These are phyloP conservation scores for Bombyx huttoni DNA, from an alignment of 2,888 invertebrate genomes.

Conservation along the genomic window DNA sequence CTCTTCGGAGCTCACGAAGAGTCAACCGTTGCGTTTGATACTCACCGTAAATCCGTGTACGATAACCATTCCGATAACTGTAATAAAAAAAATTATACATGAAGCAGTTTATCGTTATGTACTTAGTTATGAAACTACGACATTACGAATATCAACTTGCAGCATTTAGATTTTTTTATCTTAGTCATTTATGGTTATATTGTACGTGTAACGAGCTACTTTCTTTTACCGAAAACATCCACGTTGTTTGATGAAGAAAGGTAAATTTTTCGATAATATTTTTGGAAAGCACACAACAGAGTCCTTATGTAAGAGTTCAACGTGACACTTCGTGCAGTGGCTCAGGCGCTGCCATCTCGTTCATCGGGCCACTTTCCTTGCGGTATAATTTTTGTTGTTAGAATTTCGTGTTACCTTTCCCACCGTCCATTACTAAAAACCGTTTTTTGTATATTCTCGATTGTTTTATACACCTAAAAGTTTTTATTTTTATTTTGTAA, in stretches of 20 bases:
- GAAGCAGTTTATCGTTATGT: background rate
- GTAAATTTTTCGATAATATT: conserved; percentile 53
- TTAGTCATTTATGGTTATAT: conserved; percentile 19
- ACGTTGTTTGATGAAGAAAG: conserved; percentile 44
- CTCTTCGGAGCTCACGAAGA: background rate
- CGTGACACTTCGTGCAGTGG: conserved; percentile 57
- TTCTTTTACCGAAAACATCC: conserved; percentile 35
- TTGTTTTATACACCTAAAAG: no score
- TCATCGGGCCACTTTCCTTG: conserved; percentile 65
- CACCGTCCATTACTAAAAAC: background rate
- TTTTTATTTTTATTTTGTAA: background rate
- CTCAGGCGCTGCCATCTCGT: conserved; percentile 34
- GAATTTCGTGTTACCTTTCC: background rate
- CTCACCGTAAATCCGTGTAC: no score
- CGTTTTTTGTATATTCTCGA: background rate
- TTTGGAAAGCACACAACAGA: conserved; percentile 57
- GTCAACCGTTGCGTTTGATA: no score
- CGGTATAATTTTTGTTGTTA: conserved; percentile 42
- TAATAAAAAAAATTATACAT: no score
- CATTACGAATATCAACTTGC: conserved; percentile 3
- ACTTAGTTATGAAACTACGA: conserved; percentile 2
- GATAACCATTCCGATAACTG: no score
- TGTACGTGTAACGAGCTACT: conserved; percentile 30
- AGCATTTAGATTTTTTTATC: conserved; percentile 16
- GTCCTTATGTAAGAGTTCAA: conserved; percentile 71